Conservation (phyloP, 2,888 invertebrate genomes). For the Melangyna quadrimaculata region DNA sequence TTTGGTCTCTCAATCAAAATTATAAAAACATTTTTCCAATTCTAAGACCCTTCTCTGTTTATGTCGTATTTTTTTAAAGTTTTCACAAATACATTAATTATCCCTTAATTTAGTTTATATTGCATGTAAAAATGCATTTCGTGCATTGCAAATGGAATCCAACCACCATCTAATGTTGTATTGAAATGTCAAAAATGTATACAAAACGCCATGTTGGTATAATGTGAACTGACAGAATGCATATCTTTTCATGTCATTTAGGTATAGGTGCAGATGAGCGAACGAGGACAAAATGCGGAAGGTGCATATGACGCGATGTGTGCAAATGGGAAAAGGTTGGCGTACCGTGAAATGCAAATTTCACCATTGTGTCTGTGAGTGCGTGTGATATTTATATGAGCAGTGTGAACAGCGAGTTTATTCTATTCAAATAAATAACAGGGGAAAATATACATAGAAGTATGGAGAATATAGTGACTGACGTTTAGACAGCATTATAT, state of each 20-base stretch:
- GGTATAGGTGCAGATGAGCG: constrained; percentile 50
- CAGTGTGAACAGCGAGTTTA: constrained; percentile 30
- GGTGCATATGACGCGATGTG: constrained; percentile 22
- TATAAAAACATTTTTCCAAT: too few species aligned
- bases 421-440: constrained; percentile 9
- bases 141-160: not conserved
- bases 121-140: constrained; percentile 24
- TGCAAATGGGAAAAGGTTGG: constrained; percentile 44
- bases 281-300: constrained; percentile 47
- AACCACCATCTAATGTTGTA: constrained; percentile 16
- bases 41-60: too few species aligned
- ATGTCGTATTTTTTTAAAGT: not conserved
- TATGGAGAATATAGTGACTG: not conserved
- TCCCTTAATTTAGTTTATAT: not conserved
- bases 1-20: too few species aligned
- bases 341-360: constrained; percentile 68
- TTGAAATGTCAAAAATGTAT: constrained; percentile 68
- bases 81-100: not conserved
- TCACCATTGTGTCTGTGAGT: constrained; percentile 56
- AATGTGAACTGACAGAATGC: constrained; percentile 61
- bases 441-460: not conserved
- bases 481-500: constrained; percentile 35
- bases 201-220: constrained; percentile 45
- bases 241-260: constrained; percentile 54
- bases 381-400: constrained; percentile 39